Evolutionary conservation across 2,113 vertebrate genomes (phyloP).

Genomic region (Melanotaenia duboulayi): DNA sequence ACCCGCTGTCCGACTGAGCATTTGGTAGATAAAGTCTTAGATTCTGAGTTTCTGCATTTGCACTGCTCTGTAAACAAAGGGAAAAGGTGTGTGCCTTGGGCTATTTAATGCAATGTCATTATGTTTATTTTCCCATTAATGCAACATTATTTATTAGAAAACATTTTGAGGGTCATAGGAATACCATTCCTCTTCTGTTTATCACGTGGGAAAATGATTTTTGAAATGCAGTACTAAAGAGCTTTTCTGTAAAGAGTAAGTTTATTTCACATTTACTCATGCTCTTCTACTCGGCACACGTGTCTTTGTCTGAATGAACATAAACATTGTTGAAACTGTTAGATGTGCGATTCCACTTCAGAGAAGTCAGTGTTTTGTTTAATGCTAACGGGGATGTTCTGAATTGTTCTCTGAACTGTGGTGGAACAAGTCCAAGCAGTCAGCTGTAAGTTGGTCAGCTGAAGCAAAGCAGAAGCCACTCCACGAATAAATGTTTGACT

Average conservation of each 20-base stretch:
- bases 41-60: constrained; percentile 58
- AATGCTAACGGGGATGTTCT: constrained; percentile 8
- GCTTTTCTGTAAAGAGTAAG: constrained; percentile 29
- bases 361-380: constrained; percentile 18
- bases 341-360: constrained; percentile 16
- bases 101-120: constrained; percentile 61
- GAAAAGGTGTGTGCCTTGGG: constrained; percentile 73
- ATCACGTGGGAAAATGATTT: constrained; percentile 4
- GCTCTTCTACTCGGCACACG: background rate
- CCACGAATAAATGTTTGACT: constrained; percentile 27
- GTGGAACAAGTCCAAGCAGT: constrained; percentile 9
- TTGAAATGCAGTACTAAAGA: constrained; percentile 12
- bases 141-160: constrained; percentile 66
- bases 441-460: constrained; percentile 6
- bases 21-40: constrained; percentile 41
- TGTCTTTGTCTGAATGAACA: constrained; percentile 24
- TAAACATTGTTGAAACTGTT: constrained; percentile 29
- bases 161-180: constrained; percentile 20
- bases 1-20: constrained; percentile 43
- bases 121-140: constrained; percentile 19
- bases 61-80: constrained; percentile 67
- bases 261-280: constrained; percentile 20
- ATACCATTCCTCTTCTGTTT: constrained; percentile 6
- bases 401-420: constrained; percentile 24
- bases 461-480: constrained; percentile 9